phyloP scores from a whole-genome alignment of 2,797 vertebrate genomes.

The Melanotaenia nigrans region DNA sequence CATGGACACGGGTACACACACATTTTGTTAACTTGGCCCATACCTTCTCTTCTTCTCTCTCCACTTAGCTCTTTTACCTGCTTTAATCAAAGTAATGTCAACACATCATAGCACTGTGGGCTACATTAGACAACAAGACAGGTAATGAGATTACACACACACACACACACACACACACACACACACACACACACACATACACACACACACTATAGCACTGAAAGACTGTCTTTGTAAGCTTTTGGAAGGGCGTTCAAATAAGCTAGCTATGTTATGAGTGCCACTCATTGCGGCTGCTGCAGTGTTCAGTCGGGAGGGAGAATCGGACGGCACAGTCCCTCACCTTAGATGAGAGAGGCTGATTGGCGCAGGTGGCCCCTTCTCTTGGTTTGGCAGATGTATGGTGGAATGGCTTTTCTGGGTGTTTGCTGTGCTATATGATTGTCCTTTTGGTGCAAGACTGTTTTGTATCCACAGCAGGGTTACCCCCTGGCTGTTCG shows the following conservation, averaged over 20 bases:
- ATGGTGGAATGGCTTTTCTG: no score
- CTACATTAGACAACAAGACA: constrained; percentile 64
- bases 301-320: no score
- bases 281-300: no score
- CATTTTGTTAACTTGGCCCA: constrained; percentile 50
- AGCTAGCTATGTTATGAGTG: constrained; percentile 31
- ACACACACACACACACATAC: constrained; percentile 18
- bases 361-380: no score
- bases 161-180: constrained; percentile 34
- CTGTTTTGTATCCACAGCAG: no score
- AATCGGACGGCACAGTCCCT: no score
- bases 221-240: constrained; percentile 64
- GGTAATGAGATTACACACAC: constrained; percentile 74
- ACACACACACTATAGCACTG: constrained; percentile 29
- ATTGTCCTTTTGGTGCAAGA: no score
- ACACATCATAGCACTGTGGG: constrained; percentile 50
- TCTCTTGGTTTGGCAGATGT: no score
- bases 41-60: constrained; percentile 39
- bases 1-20: constrained; percentile 39
- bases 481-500: no score
- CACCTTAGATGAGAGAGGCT: no score
- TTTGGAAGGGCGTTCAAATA: constrained; percentile 72
- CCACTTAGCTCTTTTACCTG: constrained; percentile 12
- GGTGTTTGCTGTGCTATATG: no score
- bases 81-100: constrained; percentile 80